Conservation (phyloP, 2,113 vertebrate species). For the Heliornis fulica region DNA sequence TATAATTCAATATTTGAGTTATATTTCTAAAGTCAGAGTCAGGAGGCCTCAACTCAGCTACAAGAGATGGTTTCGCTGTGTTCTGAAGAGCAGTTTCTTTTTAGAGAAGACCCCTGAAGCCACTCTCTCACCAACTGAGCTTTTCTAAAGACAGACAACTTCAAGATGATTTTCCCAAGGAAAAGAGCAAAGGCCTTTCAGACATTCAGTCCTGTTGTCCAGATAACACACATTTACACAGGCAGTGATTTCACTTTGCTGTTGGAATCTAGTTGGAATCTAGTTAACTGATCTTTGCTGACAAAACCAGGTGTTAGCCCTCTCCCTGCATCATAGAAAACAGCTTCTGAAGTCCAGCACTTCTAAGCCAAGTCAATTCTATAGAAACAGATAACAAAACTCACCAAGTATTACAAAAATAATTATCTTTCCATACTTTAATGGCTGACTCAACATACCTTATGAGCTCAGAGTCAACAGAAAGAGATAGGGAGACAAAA, state of each 20-base stretch:
- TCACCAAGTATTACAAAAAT: not conserved
- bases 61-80: not conserved
- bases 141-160: not conserved
- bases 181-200: not conserved
- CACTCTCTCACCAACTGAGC: not conserved
- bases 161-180: not conserved
- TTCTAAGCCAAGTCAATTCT: not conserved
- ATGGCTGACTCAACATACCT: not conserved
- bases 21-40: not conserved
- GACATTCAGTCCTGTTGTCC: not conserved
- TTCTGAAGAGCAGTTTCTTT: not conserved
- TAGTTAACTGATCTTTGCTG: not conserved
- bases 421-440: not conserved
- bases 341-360: not conserved
- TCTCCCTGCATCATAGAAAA: not conserved
- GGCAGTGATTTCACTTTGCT: not conserved
- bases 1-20: not conserved
- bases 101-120: not conserved
- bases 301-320: not conserved
- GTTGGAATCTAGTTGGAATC: not conserved
- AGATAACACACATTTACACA: not conserved
- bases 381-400: not conserved
- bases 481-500: not conserved
- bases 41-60: not conserved
- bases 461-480: not conserved